phyloP scores from a whole-genome alignment of 2,797 vertebrate genomes.

The Centropyge bicolor region DNA sequence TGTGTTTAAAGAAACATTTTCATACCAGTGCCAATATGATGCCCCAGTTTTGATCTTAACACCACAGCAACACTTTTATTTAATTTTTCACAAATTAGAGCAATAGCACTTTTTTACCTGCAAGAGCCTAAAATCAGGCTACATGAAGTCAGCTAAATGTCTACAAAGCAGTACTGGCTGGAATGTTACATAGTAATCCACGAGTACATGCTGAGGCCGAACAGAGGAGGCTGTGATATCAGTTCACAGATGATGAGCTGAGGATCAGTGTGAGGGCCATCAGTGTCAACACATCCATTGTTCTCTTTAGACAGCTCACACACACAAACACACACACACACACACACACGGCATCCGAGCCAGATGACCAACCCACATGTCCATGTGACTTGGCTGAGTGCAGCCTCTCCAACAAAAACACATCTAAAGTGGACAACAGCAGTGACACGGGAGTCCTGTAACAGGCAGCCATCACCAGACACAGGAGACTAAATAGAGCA shows the following conservation, averaged over 20 bases:
- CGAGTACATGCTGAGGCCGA: neutral
- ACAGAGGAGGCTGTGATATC: slow-evolving; percentile 38
- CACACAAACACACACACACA: slow-evolving; percentile 21
- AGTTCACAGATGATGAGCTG: slow-evolving; percentile 40
- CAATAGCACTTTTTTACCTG: neutral
- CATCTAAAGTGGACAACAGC: slow-evolving; percentile 30
- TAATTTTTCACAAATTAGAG: neutral
- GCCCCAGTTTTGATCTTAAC: neutral
- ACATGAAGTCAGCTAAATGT: neutral
- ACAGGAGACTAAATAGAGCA: neutral
- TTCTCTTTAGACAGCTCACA: slow-evolving; percentile 27
- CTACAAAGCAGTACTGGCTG: neutral
- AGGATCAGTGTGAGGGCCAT: slow-evolving; percentile 8
- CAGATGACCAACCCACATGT: slow-evolving; percentile 6
- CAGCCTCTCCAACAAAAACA: slow-evolving; percentile 25
- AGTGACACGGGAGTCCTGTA: neutral
- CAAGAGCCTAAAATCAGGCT: neutral
- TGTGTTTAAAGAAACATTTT: neutral
- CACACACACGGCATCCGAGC: neutral
- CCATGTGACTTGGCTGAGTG: slow-evolving; percentile 20
- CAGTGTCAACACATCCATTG: slow-evolving; percentile 47
- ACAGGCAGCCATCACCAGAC: neutral
- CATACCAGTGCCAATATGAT: neutral
- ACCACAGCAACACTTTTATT: neutral
- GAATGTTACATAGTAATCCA: neutral